These are phyloP conservation scores for Nothura maculosa DNA, from an alignment of 2,797 vertebrate genomes.

Conservation along the genomic window DNA sequence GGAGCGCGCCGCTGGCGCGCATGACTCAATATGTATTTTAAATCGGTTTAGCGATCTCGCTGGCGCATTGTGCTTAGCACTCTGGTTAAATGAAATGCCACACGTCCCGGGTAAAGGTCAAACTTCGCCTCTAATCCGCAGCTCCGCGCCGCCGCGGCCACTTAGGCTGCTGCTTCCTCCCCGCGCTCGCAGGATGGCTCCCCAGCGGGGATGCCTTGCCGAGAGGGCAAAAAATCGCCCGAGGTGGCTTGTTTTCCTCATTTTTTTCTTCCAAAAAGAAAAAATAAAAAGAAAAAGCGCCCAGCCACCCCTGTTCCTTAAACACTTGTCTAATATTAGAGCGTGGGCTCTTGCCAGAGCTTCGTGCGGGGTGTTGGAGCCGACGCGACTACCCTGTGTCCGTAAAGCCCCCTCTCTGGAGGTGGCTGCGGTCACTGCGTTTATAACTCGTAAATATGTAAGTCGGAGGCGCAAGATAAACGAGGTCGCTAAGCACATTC, in stretches of 20 bases:
- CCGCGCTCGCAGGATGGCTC: conserved; percentile 38
- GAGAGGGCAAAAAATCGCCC: conserved; percentile 6
- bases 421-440: neutral
- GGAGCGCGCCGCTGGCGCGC: conserved; percentile 35
- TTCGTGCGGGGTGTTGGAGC: neutral
- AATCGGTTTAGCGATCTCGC: conserved; percentile 69
- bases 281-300: neutral
- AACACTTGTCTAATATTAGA: conserved; percentile 46
- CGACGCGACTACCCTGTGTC: neutral
- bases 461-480: conserved; percentile 23
- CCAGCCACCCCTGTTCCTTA: neutral
- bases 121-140: conserved; percentile 57
- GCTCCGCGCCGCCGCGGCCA: conserved; percentile 46
- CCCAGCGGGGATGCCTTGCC: conserved; percentile 13
- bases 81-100: conserved; percentile 75
- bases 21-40: conserved; percentile 74
- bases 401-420: neutral
- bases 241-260: neutral
- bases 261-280: neutral
- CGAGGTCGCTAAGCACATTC: conserved; percentile 15
- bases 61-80: conserved; percentile 62
- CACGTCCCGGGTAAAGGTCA: conserved; percentile 77
- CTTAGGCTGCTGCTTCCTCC: conserved; percentile 60
- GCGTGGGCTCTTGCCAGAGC: conserved; percentile 1
- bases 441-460: conserved; percentile 10